Conservation (phyloP, 2,888 invertebrate genomes). For the Chloroclysta siterata region DNA sequence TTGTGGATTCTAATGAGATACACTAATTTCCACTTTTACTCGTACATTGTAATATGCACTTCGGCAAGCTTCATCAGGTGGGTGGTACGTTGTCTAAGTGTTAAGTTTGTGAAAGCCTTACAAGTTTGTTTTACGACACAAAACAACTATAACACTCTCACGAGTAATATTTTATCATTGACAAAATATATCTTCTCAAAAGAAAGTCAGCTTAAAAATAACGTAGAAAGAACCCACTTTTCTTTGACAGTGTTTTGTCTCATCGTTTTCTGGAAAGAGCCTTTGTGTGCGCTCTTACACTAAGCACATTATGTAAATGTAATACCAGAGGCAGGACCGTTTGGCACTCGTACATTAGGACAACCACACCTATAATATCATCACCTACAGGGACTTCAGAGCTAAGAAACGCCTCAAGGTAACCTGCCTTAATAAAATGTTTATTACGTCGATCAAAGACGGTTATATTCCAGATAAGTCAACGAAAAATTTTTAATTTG, state of each 20-base stretch:
- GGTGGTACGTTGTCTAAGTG: not conserved
- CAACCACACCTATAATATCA: slow-evolving; percentile 69
- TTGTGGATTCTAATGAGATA: no score
- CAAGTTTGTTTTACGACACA: slow-evolving; percentile 10
- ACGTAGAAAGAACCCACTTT: slow-evolving; percentile 63
- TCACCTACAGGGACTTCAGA: slow-evolving; percentile 50
- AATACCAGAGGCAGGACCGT: slow-evolving; percentile 72
- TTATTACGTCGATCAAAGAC: not conserved
- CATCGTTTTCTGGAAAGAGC: slow-evolving; percentile 67
- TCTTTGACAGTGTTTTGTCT: slow-evolving; percentile 57
- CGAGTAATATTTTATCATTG: slow-evolving; percentile 63
- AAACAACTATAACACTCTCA: slow-evolving; percentile 6
- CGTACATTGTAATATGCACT: not conserved
- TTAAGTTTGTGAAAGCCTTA: slow-evolving; percentile 1
- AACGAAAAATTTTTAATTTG: no score
- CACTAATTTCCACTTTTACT: no score
- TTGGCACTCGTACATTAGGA: slow-evolving; percentile 62
- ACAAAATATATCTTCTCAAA: slow-evolving; percentile 51
- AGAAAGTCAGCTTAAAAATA: slow-evolving; percentile 50
- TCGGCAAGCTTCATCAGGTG: not conserved
- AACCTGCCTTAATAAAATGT: not conserved
- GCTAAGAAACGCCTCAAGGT: not conserved
- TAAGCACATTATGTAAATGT: slow-evolving; percentile 81
- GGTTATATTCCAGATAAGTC: not conserved
- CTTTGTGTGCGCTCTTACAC: slow-evolving; percentile 74